A percentile compares a stretch with the other conserved stretches of the same genome.
phyloP scores from a whole-genome alignment of 92 coral and sea anemone genomes.

The Epizoanthus scotinus region DNA sequence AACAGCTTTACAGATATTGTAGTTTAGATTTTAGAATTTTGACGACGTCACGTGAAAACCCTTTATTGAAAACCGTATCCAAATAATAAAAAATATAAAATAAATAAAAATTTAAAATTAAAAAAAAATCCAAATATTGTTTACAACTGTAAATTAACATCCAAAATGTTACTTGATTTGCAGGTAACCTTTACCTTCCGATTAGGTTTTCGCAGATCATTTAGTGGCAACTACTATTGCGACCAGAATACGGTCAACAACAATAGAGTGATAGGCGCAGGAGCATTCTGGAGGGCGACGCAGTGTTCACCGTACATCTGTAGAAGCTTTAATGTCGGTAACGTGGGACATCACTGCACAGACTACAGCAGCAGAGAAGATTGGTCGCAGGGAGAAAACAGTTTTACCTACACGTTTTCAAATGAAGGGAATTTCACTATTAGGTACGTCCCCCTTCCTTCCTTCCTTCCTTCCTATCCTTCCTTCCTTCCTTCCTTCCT shows the following conservation, averaged over 20 bases:
- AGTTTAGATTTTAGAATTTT: no score
- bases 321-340: neutral
- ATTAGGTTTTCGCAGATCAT: slow-evolving; percentile 57
- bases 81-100: no score
- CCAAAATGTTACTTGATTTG: neutral
- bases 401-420: slow-evolving; percentile 34
- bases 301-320: neutral
- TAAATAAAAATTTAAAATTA: no score
- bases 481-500: neutral
- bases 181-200: slow-evolving; percentile 48
- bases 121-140: no score
- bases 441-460: slow-evolving; percentile 7
- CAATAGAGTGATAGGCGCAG: slow-evolving; percentile 12
- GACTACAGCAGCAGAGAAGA: slow-evolving; percentile 55
- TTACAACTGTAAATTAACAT: no score
- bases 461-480: neutral
- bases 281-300: slow-evolving; percentile 31
- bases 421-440: slow-evolving; percentile 10
- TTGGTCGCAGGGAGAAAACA: slow-evolving; percentile 64
- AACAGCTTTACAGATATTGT: no score
- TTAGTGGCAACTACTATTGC: slow-evolving; percentile 19
- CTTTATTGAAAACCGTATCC: no score
- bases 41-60: no score
- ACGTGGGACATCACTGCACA: slow-evolving; percentile 47
- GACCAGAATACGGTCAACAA: slow-evolving; percentile 31